Evolutionary conservation across 1,140 invertebrate species (phyloP), one percentile per base, ranked within the genome.

Genomic region (Drosophila azteca): DNA sequence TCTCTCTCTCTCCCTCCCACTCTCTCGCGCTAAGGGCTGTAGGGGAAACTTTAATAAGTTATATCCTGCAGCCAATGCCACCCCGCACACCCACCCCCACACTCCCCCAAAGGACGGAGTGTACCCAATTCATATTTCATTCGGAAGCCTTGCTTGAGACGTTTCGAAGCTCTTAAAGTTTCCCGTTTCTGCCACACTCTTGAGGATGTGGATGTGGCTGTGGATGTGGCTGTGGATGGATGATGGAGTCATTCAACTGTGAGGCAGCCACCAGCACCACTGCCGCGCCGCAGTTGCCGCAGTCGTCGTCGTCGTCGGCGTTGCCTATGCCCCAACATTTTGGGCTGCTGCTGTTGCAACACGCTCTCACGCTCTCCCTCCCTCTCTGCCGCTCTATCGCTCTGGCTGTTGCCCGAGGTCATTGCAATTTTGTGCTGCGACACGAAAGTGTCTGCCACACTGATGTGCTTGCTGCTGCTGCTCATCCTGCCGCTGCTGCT

Each of bases 391-490:
- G n/a, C n/a, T n/a, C n/a, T n/a, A n/a, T n/a, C 24, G 26, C 29
- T 31, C 35, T 39, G 35, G 44, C 49, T 55, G 65, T 81, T 85
- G 82, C 81, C 81, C 62, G 62, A 85, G 81, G 81, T 85, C 81
- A 72, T 76, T 88, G 63, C 77, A 87, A 62, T 77, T 81, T 80
- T 82, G 62, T 74, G 61, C 55, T 70, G 61, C 64, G 43, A 81
- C 78, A 85, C 74, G 65, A 81, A 67, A 87, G 64, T 77, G 64
- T 81, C 77, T 87, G 49, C 44, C 49, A 63, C 78, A 63, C 58
- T 61, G 62, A 74, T 64, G 48, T 46, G 46, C 61, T 26, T 46
- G 51, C 61, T 22, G 45, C 55, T 45, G 46, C 61, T 26, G n/a
- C 61, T 35, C 13, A 43, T 26, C 24, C 57, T 24, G 3, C 61